Evolutionary conservation across 2,797 vertebrate species (phyloP).

Genomic region (Sebastes melanostomus): DNA sequence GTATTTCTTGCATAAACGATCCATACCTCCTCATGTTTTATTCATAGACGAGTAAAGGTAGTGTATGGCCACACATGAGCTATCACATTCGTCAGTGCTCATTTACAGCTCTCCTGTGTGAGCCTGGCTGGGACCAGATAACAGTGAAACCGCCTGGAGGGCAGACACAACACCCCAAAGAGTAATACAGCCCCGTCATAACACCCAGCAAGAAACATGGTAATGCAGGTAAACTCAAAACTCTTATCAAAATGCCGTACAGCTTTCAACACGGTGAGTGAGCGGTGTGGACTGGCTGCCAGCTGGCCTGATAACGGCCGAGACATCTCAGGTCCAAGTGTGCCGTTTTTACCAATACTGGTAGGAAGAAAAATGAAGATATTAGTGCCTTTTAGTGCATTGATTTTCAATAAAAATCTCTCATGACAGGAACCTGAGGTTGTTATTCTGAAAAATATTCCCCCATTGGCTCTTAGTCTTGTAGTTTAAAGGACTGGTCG

Average conservation of each 20-base stretch:
- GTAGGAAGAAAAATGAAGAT: conserved; percentile 8
- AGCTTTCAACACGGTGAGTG: conserved; percentile 65
- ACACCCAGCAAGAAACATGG: conserved; percentile 75
- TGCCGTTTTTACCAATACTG: conserved; percentile 22
- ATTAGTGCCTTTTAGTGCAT: conserved; percentile 16
- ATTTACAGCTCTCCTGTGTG: conserved; percentile 72
- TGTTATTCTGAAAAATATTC: conserved; percentile 20
- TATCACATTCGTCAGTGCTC: conserved; percentile 76
- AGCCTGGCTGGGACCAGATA: conserved; percentile 80
- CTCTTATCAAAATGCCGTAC: conserved; percentile 73
- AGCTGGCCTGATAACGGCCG: conserved; percentile 45
- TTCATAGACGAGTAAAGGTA: conserved; percentile 73
- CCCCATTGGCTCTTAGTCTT: not conserved
- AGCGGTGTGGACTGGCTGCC: conserved; percentile 47
- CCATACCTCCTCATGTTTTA: conserved; percentile 78
- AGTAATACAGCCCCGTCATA: conserved; percentile 76
- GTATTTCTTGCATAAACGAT: conserved; percentile 20
- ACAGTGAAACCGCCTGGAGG: conserved; percentile 76
- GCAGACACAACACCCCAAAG: conserved; percentile 73
- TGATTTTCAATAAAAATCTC: conserved; percentile 41
- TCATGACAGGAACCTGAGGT: not conserved
- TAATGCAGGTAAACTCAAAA: conserved; percentile 74
- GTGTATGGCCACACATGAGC: conserved; percentile 74
- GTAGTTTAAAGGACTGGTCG: not conserved
- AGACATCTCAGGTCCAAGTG: conserved; percentile 41